These are phyloP conservation scores for Amphiura filiformis DNA, from an alignment of 35 echinoderm and acorn worm species.

Conservation along the genomic window DNA sequence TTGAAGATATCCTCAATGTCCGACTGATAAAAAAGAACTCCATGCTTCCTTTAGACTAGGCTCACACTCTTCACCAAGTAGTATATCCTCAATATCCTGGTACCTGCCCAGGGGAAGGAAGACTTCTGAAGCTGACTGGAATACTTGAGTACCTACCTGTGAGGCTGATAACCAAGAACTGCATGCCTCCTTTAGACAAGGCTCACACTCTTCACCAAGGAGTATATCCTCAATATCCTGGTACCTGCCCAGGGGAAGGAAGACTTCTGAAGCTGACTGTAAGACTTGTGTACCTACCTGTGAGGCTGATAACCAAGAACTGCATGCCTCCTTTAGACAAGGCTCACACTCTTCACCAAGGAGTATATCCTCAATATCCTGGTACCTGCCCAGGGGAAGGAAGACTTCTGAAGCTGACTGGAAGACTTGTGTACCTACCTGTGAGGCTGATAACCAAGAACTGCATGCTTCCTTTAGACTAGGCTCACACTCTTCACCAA, in stretches of 20 bases:
- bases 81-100: constrained; percentile 55
- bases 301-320: too few species aligned
- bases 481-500: constrained; percentile 48
- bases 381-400: constrained; percentile 43
- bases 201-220: constrained; percentile 44
- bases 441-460: too few species aligned
- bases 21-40: too few species aligned
- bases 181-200: too few species aligned
- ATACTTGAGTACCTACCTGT: constrained; percentile 70
- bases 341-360: constrained; percentile 47
- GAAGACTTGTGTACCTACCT: constrained; percentile 72
- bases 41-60: too few species aligned
- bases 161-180: too few species aligned
- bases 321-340: too few species aligned
- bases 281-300: constrained; percentile 76
- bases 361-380: constrained; percentile 59
- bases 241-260: constrained; percentile 46
- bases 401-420: constrained; percentile 51
- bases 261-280: constrained; percentile 47
- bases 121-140: constrained; percentile 52
- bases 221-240: constrained; percentile 61
- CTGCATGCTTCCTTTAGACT: too few species aligned
- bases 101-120: constrained; percentile 49
- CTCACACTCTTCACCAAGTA: constrained; percentile 51
- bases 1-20: too few species aligned